These are phyloP conservation scores for Aleiodes testaceus DNA, from an alignment of 2,888 invertebrate genomes.

Conservation along the genomic window DNA sequence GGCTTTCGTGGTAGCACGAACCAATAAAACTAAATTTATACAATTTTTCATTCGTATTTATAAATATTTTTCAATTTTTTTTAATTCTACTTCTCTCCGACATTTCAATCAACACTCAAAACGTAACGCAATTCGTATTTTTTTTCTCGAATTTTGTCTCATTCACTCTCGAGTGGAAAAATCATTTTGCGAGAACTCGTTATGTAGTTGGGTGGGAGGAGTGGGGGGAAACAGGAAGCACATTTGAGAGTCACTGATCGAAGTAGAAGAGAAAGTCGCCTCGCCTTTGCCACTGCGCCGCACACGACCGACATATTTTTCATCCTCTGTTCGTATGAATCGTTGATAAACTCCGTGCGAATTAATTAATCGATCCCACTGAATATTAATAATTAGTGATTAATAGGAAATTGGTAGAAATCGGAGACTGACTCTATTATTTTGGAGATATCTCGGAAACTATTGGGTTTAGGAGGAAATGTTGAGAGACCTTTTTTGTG, in stretches of 20 bases:
- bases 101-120: no score
- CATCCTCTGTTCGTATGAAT: conserved; percentile 49
- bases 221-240: conserved; percentile 65
- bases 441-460: no score
- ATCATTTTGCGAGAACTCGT: not conserved
- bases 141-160: not conserved
- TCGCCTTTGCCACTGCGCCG: conserved; percentile 31
- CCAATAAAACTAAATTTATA: conserved; percentile 33
- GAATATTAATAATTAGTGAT: not conserved
- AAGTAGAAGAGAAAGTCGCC: conserved; percentile 66
- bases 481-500: no score
- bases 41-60: conserved; percentile 28
- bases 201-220: not conserved
- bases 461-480: no score
- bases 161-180: not conserved
- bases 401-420: no score
- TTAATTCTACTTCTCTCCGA: conserved; percentile 1
- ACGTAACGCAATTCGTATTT: no score
- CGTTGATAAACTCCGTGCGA: conserved; percentile 43
- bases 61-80: not conserved
- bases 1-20: conserved; percentile 5
- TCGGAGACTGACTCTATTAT: no score
- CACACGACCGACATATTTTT: conserved; percentile 64
- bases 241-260: conserved; percentile 68
- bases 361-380: not conserved